Percentiles rank a stretch among this genome's conserved stretches.
phyloP scores from a whole-genome alignment of 1,140 invertebrate species.

The Pseudomyrmex cubaensis region DNA sequence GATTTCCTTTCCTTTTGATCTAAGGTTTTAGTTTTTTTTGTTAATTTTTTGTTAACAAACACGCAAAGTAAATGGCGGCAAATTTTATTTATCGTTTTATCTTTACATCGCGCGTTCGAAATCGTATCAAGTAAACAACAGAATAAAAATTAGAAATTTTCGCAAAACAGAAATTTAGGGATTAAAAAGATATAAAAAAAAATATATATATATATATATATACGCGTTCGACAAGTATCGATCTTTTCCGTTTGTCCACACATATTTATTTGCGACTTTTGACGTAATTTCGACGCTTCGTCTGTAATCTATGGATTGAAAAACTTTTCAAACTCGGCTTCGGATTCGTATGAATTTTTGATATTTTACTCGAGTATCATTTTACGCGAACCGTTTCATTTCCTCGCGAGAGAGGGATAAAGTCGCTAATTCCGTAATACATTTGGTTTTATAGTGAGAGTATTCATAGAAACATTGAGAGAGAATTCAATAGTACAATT shows the following conservation, averaged over 20 bases:
- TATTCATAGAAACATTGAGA: conserved; percentile 12
- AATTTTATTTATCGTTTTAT: too few species aligned
- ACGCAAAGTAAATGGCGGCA: too few species aligned
- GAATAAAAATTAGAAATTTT: too few species aligned
- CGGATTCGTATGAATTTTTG: conserved; percentile 40
- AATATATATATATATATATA: too few species aligned
- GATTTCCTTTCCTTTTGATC: too few species aligned
- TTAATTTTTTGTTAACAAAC: too few species aligned
- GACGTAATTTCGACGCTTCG: conserved; percentile 32
- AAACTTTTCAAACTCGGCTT: conserved; percentile 39
- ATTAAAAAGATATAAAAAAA: too few species aligned
- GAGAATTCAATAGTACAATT: conserved; percentile 35
- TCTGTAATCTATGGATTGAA: conserved; percentile 47
- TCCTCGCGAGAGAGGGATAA: conserved; percentile 38
- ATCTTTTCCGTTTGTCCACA: neutral
- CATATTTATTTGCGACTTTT: conserved; percentile 36
- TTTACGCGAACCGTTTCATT: conserved; percentile 13
- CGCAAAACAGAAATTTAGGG: too few species aligned
- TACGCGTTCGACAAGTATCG: neutral
- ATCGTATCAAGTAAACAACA: too few species aligned
- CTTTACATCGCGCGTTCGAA: too few species aligned
- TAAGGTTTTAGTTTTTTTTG: too few species aligned
- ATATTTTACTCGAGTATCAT: conserved; percentile 55
- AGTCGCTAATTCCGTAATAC: conserved; percentile 50
- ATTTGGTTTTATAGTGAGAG: conserved; percentile 23